These are phyloP conservation scores for Alethe castanea DNA, from an alignment of 2,113 vertebrate genomes.

Conservation along the genomic window DNA sequence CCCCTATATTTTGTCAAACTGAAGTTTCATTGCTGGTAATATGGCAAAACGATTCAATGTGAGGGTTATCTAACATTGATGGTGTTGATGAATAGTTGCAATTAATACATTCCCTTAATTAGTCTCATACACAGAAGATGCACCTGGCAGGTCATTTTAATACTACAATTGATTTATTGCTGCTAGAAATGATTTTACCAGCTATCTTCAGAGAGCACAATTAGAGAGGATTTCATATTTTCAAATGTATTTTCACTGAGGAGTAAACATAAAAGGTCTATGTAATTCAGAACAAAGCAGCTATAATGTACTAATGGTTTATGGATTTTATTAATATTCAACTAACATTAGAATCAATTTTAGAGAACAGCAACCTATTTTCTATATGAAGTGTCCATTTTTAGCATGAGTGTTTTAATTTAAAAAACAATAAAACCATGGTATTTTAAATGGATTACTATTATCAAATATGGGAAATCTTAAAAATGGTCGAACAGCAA, in stretches of 20 bases:
- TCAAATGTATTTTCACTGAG: conserved; percentile 76
- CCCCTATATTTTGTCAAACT: conserved; percentile 60
- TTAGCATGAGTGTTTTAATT: conserved; percentile 68
- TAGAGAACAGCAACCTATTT: conserved; percentile 68
- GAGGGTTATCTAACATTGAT: conserved; percentile 77
- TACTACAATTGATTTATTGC: conserved; percentile 84
- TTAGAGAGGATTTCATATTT: conserved; percentile 79
- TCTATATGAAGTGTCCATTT: conserved; percentile 68
- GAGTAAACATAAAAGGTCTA: conserved; percentile 82
- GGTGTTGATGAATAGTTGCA: conserved; percentile 85
- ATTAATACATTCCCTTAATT: conserved; percentile 86
- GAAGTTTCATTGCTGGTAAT: conserved; percentile 71
- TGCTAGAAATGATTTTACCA: conserved; percentile 80
- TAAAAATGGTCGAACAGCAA: not conserved
- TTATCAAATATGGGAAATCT: conserved; percentile 7
- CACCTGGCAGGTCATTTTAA: conserved; percentile 86
- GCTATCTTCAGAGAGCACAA: conserved; percentile 82
- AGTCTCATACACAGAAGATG: conserved; percentile 84
- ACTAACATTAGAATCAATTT: conserved; percentile 74
- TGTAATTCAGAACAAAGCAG: conserved; percentile 80
- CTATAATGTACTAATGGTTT: conserved; percentile 78
- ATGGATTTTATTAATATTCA: conserved; percentile 82
- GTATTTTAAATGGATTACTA: conserved; percentile 37
- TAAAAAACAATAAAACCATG: conserved; percentile 35
- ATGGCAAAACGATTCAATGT: conserved; percentile 76